Conservation (phyloP, 1,140 invertebrate genomes). For the Popillia japonica region DNA sequence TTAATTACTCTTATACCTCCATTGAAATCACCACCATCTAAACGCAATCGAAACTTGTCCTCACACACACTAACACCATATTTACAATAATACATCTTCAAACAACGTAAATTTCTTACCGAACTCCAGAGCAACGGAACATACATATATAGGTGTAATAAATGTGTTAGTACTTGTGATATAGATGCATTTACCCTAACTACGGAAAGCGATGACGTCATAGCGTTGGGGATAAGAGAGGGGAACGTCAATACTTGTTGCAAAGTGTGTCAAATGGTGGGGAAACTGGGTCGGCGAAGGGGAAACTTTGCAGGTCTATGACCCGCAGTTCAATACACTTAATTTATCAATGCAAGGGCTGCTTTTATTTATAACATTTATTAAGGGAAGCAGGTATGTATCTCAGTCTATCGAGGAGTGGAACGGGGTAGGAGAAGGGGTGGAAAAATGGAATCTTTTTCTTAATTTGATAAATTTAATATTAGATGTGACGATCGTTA, state of each 20-base stretch:
- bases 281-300: constrained; percentile 50
- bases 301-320: constrained; percentile 52
- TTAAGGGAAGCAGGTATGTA: background rate
- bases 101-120: background rate
- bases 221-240: constrained; percentile 44
- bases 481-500: no score
- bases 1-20: background rate
- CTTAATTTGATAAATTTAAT: no score
- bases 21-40: constrained; percentile 1
- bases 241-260: constrained; percentile 58
- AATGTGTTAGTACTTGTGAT: constrained; percentile 34
- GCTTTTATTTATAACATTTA: constrained; percentile 36
- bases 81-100: constrained; percentile 8
- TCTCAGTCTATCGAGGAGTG: background rate
- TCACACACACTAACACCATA: background rate
- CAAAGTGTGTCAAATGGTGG: constrained; percentile 56
- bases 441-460: no score
- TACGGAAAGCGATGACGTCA: constrained; percentile 49
- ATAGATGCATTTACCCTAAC: constrained; percentile 41
- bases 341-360: constrained; percentile 44
- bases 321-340: constrained; percentile 54
- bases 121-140: background rate
- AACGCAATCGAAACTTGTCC: background rate
- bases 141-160: constrained; percentile 20
- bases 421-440: no score